A percentile compares a stretch with the other conserved stretches of the same genome.
Conservation (phyloP, 2,797 vertebrate species). For the Cercopithecus petaurista region DNA sequence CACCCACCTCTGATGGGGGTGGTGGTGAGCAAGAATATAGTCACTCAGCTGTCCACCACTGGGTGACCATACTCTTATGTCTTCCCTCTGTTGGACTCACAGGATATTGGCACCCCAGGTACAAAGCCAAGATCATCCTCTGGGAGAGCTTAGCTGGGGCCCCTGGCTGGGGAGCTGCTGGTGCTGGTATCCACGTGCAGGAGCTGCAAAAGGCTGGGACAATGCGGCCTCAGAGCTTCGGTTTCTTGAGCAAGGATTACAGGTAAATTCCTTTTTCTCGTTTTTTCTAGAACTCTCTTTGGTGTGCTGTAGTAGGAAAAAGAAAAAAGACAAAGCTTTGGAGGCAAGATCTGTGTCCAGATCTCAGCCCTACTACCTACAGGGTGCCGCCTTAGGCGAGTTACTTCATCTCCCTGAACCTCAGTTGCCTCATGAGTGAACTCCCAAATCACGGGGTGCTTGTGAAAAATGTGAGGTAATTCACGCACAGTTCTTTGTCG, state of each 20-base stretch:
- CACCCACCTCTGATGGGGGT: neutral
- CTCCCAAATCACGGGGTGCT: neutral
- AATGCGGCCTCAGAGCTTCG: neutral
- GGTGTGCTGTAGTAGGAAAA: neutral
- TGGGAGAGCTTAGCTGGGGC: neutral
- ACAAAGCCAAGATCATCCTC: neutral
- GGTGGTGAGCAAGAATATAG: neutral
- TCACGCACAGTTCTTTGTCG: neutral
- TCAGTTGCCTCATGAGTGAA: neutral
- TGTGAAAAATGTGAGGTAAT: neutral
- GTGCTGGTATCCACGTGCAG: neutral
- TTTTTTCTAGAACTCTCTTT: neutral
- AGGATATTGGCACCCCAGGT: neutral
- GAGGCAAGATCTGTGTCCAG: neutral
- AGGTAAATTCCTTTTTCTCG: neutral
- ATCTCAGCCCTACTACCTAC: neutral
- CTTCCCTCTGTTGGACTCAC: neutral
- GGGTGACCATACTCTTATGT: neutral
- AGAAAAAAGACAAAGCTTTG: neutral
- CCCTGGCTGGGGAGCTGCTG: neutral
- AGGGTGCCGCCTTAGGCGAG: no score
- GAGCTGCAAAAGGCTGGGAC: no score
- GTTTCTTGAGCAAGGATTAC: neutral
- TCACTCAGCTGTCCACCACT: neutral
- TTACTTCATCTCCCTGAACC: neutral